phyloP scores from a whole-genome alignment of 1,140 invertebrate species.

The Arion vulgaris region DNA sequence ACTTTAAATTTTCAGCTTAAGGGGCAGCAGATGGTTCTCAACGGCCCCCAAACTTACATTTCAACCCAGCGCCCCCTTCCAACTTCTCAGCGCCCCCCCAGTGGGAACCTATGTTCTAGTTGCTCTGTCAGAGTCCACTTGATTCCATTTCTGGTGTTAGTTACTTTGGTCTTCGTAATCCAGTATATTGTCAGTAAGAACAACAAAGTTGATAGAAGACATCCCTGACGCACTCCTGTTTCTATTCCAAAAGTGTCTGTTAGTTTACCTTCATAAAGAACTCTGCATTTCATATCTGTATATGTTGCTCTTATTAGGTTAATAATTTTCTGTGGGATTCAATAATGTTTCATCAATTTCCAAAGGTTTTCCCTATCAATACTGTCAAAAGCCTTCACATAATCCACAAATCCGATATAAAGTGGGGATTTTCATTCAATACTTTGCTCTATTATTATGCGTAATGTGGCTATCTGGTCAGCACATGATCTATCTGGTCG shows the following conservation, averaged over 20 bases:
- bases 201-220: not conserved
- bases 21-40: no score
- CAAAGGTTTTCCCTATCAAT: constrained; percentile 38
- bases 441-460: constrained; percentile 56
- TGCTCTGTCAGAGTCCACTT: no score
- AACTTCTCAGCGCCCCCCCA: no score
- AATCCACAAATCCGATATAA: constrained; percentile 56
- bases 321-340: constrained; percentile 43
- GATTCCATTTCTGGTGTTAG: no score
- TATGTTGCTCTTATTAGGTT: constrained; percentile 46
- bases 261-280: constrained; percentile 42
- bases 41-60: no score
- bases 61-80: no score
- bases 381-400: constrained; percentile 59
- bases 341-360: constrained; percentile 49
- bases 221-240: not conserved
- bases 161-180: not conserved
- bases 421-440: constrained; percentile 52
- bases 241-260: constrained; percentile 44
- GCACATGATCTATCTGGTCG: constrained; percentile 42
- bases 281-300: constrained; percentile 39
- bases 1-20: no score
- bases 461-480: constrained; percentile 50
- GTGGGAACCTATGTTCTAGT: no score
- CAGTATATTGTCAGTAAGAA: constrained; percentile 9